phyloP scores from a whole-genome alignment of 2,888 invertebrate species.

The Spisula subtruncata region DNA sequence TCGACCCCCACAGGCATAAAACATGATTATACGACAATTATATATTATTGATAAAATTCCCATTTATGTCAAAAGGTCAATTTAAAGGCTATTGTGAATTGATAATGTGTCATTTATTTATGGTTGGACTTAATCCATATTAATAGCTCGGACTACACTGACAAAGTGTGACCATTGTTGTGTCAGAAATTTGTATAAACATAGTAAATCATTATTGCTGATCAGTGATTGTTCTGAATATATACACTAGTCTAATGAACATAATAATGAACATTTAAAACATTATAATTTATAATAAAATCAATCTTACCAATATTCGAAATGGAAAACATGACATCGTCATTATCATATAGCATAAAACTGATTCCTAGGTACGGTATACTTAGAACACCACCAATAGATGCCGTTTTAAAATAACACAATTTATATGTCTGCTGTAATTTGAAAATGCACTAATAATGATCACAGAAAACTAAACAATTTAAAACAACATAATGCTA shows the following conservation, averaged over 20 bases:
- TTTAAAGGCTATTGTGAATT: constrained; percentile 34
- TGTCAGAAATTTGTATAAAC: too few relatives aligned
- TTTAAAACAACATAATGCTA: background rate
- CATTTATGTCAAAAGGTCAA: constrained; percentile 28
- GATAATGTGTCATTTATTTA: constrained; percentile 39
- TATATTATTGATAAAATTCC: constrained; percentile 33
- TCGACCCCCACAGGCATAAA: background rate
- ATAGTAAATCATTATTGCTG: too few relatives aligned
- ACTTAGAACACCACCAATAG: too few relatives aligned
- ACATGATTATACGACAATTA: constrained; percentile 2
- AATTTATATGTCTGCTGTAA: background rate
- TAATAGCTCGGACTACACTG: constrained; percentile 19
- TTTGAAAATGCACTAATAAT: background rate
- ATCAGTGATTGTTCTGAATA: too few relatives aligned
- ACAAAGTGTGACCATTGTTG: background rate
- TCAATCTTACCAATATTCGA: constrained; percentile 28
- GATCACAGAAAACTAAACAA: background rate
- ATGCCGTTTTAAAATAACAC: too few relatives aligned
- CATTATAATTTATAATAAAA: background rate
- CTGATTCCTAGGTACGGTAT: background rate
- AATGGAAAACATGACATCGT: constrained; percentile 32
- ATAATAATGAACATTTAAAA: background rate
- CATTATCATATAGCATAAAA: background rate
- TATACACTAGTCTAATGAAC: background rate
- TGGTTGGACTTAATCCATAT: constrained; percentile 42